These are phyloP conservation scores for Lepisosteus oculatus DNA, from an alignment of 2,113 vertebrate species.

Conservation along the genomic window DNA sequence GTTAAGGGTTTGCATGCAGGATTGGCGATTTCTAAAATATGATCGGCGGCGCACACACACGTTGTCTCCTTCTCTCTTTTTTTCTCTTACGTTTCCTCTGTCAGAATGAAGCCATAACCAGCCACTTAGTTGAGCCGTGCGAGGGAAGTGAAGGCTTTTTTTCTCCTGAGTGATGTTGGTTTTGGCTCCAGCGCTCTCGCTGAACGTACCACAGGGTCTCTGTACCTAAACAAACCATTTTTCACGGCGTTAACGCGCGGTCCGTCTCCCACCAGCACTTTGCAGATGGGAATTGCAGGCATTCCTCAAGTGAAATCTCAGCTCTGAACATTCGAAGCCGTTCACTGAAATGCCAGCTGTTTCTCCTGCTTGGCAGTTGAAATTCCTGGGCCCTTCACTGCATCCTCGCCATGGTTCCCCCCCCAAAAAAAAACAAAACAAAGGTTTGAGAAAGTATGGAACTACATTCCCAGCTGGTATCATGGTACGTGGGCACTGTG, in stretches of 20 bases:
- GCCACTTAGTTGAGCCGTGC: background rate
- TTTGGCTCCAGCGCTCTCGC: background rate
- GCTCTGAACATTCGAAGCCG: conserved; percentile 54
- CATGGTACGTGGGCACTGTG: conserved; percentile 55
- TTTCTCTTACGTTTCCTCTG: background rate
- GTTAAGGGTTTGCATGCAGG: background rate
- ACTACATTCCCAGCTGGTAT: conserved; percentile 51
- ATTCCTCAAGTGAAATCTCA: conserved; percentile 47
- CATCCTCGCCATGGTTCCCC: conserved; percentile 22
- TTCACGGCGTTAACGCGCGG: conserved; percentile 21
- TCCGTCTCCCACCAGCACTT: conserved; percentile 39
- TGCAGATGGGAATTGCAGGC: conserved; percentile 21
- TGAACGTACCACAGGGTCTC: background rate
- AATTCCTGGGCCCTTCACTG: conserved; percentile 23
- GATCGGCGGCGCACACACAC: background rate
- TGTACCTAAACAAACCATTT: background rate
- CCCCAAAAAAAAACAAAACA: background rate
- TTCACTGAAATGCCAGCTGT: conserved; percentile 70
- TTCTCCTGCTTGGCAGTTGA: conserved; percentile 38
- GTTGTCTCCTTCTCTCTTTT: background rate
- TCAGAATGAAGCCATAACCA: background rate
- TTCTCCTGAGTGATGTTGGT: background rate
- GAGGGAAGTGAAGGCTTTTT: background rate
- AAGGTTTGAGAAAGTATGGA: conserved; percentile 51
- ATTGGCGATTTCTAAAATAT: conserved; percentile 8